Percentiles rank a stretch among this genome's conserved stretches.
These are phyloP conservation scores for Australoheros facetus DNA, from an alignment of 2,797 vertebrate species.

Conservation along the genomic window DNA sequence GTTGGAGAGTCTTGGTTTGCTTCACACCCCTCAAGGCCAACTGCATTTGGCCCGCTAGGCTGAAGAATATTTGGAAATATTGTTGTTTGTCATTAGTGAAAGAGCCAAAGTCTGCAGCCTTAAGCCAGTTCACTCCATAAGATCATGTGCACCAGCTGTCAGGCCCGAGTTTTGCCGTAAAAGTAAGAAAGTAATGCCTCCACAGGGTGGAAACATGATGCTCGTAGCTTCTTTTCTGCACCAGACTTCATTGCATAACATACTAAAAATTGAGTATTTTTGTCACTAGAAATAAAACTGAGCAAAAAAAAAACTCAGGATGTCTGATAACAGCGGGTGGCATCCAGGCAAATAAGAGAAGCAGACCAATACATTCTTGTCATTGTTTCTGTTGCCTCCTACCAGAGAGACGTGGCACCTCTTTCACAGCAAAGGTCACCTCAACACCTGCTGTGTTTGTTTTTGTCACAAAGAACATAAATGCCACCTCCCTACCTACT, in stretches of 20 bases:
- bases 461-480: slow-evolving; percentile 64
- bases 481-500: slow-evolving; percentile 54
- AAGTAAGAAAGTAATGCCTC: slow-evolving; percentile 22
- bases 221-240: slow-evolving; percentile 12
- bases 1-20: slow-evolving; percentile 13
- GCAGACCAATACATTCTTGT: slow-evolving; percentile 51
- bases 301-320: background rate
- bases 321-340: slow-evolving; percentile 43
- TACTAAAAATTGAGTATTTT: slow-evolving; percentile 6
- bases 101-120: slow-evolving; percentile 32
- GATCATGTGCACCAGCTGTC: slow-evolving; percentile 36
- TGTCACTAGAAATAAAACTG: slow-evolving; percentile 18
- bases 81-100: slow-evolving; percentile 31
- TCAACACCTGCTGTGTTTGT: slow-evolving; percentile 66
- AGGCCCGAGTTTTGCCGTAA: slow-evolving; percentile 17
- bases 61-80: slow-evolving; percentile 41
- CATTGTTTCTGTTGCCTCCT: slow-evolving; percentile 49
- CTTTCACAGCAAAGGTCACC: slow-evolving; percentile 69
- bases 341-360: slow-evolving; percentile 24
- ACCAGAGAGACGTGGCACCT: slow-evolving; percentile 34
- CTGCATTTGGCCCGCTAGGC: background rate
- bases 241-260: slow-evolving; percentile 30
- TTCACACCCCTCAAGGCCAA: slow-evolving; percentile 26
- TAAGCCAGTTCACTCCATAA: slow-evolving; percentile 33
- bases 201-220: background rate